These are phyloP conservation scores for Aporophyla lueneburgensis DNA, from an alignment of 2,888 invertebrate species.

Conservation along the genomic window DNA sequence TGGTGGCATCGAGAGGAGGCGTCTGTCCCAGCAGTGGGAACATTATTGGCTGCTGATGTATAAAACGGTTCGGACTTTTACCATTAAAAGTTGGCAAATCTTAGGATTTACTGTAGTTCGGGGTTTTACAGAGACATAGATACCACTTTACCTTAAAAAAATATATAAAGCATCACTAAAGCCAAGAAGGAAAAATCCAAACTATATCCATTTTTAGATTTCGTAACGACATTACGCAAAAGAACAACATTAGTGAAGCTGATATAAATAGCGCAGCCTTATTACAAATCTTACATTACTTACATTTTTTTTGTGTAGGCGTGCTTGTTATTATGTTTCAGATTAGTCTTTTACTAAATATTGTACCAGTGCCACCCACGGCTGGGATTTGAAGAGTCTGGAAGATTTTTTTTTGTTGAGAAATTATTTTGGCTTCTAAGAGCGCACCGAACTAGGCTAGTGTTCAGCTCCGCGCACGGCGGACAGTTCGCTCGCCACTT, in stretches of 20 bases:
- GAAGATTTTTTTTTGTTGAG: not conserved
- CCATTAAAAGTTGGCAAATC: too few species aligned
- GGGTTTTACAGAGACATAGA: too few species aligned
- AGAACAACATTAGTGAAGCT: conserved; percentile 14
- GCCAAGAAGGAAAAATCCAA: conserved; percentile 13
- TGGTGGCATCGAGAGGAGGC: too few species aligned
- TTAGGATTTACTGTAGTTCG: too few species aligned
- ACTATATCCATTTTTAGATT: conserved; percentile 14
- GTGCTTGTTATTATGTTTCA: not conserved
- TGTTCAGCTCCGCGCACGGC: too few species aligned
- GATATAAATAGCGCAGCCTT: conserved; percentile 20
- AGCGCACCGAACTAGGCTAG: too few species aligned
- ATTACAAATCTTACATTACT: not conserved
- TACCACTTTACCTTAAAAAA: not conserved
- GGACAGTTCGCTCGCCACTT: too few species aligned
- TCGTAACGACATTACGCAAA: conserved; percentile 20
- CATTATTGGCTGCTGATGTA: too few species aligned
- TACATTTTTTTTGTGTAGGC: not conserved
- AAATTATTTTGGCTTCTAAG: not conserved
- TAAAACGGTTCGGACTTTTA: too few species aligned
- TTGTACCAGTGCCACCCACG: not conserved
- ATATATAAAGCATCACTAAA: not conserved
- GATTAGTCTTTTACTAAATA: not conserved
- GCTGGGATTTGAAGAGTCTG: not conserved
- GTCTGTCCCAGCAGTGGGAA: too few species aligned